Evolutionary conservation across 2,888 invertebrate genomes (phyloP).

Genomic region (Mimachlamys varia): DNA sequence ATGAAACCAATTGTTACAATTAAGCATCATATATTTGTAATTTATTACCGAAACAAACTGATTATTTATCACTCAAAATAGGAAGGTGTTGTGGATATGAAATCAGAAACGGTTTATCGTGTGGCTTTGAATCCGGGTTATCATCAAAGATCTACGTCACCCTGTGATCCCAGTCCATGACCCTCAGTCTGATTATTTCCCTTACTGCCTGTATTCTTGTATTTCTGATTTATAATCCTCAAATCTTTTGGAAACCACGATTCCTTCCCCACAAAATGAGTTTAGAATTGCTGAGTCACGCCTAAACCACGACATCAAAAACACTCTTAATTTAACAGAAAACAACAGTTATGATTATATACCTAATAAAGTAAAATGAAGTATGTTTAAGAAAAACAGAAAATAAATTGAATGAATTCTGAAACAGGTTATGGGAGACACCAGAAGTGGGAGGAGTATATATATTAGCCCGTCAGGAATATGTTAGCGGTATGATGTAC

Average conservation of each 20-base stretch:
- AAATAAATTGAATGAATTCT: neutral
- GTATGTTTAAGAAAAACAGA: neutral
- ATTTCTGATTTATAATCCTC: neutral
- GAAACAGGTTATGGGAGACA: neutral
- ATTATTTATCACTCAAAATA: neutral
- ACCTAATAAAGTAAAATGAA: neutral
- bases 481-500: neutral
- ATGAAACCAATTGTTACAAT: neutral
- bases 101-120: neutral
- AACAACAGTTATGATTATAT: neutral
- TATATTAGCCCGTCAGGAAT: too few species aligned
- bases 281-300: neutral
- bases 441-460: neutral
- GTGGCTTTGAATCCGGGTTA: neutral
- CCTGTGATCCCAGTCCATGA: neutral
- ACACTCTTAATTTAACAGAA: neutral
- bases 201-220: neutral
- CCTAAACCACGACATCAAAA: neutral
- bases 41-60: neutral
- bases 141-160: neutral
- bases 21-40: neutral
- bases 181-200: neutral
- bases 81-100: neutral
- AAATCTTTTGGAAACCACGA: neutral
- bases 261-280: neutral